Percentiles rank a stretch among this genome's conserved stretches.
phyloP scores from a whole-genome alignment of 2,888 invertebrate species.

The Lycia hirtaria region DNA sequence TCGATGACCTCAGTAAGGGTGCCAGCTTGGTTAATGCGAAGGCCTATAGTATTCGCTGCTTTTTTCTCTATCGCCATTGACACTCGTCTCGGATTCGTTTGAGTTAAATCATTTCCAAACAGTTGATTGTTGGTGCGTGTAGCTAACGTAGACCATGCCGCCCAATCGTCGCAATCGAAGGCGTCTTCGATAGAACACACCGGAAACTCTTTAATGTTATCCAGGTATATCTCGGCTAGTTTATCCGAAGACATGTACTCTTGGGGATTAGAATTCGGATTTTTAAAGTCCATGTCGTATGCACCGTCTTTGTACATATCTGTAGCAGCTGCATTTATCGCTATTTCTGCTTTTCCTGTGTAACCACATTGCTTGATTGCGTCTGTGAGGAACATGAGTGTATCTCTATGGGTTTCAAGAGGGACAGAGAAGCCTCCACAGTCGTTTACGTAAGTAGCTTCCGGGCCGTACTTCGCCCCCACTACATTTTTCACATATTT shows the following conservation, averaged over 20 bases:
- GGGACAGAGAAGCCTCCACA: constrained; percentile 99
- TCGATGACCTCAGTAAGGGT: constrained; percentile 98
- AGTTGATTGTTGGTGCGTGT: constrained; percentile 90
- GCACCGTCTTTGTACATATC: constrained; percentile 94
- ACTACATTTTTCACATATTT: constrained; percentile 96
- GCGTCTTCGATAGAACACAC: constrained; percentile 98
- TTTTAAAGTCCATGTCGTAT: constrained; percentile 99
- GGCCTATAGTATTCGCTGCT: constrained; percentile 95
- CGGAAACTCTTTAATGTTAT: constrained; percentile 95
- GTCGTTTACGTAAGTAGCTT: constrained; percentile 97
- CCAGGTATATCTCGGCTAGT: constrained; percentile 93
- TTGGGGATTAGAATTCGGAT: constrained; percentile 93
- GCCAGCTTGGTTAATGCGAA: constrained; percentile 99
- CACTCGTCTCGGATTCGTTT: constrained; percentile 95
- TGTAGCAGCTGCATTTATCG: constrained; percentile 98
- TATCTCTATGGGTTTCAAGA: constrained; percentile 97
- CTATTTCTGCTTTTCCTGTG: constrained; percentile 95
- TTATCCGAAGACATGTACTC: constrained; percentile 93
- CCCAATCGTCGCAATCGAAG: constrained; percentile 99
- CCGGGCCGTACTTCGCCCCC: constrained; percentile 94
- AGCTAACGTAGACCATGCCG: constrained; percentile 94
- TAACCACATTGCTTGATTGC: constrained; percentile 98
- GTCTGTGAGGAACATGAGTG: constrained; percentile 91
- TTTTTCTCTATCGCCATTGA: constrained; percentile 96
- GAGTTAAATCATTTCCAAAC: constrained; percentile 97